Conservation (phyloP, 2,113 vertebrate species). For the Aythya baeri region DNA sequence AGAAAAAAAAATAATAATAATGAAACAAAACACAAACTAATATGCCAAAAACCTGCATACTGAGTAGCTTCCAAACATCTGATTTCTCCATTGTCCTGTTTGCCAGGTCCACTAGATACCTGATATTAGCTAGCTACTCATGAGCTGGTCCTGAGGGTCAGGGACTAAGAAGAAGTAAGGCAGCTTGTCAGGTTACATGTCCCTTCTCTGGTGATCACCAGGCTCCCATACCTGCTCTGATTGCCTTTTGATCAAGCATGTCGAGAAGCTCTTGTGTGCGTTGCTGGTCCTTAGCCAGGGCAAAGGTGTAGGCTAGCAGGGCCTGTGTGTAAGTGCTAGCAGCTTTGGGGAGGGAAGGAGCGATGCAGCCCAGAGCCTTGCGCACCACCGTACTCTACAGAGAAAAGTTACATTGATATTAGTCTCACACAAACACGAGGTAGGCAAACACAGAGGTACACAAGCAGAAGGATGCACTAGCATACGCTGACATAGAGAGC, state of each 20-base stretch:
- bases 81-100: neutral
- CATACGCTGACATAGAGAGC: neutral
- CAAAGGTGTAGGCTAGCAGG: constrained; percentile 86
- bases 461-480: neutral
- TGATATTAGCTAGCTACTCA: neutral
- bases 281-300: constrained; percentile 75
- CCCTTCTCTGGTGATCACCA: neutral
- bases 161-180: neutral
- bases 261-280: constrained; percentile 18
- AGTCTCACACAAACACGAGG: neutral
- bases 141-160: neutral
- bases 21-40: neutral
- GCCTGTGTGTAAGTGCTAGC: constrained; percentile 81
- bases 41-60: neutral
- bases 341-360: neutral
- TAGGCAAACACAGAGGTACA: neutral
- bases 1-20: neutral
- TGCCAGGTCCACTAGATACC: neutral
- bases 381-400: constrained; percentile 74
- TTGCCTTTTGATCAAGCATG: constrained; percentile 41
- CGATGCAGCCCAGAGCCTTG: constrained; percentile 79
- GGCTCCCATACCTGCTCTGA: constrained; percentile 40
- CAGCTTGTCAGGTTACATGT: too few species aligned
- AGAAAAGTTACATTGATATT: neutral
- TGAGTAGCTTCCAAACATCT: neutral